Conservation (phyloP, 2,888 invertebrate species). For the Amphipoea oculea region DNA sequence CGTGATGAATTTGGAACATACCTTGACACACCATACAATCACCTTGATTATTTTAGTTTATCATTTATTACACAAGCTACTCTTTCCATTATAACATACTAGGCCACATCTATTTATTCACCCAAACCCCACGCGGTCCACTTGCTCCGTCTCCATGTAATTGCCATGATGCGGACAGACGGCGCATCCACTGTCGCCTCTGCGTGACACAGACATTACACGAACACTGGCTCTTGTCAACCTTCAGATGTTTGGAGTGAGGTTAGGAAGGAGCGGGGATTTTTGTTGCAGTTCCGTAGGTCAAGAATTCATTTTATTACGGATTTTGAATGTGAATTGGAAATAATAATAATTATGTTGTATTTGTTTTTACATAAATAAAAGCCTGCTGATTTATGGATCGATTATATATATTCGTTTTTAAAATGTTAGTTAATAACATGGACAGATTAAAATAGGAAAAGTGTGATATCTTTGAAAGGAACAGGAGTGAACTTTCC, state of each 20-base stretch:
- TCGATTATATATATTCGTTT: background rate
- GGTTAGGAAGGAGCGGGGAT: background rate
- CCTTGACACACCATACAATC: too few relatives aligned
- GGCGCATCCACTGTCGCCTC: conserved; percentile 39
- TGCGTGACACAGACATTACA: conserved; percentile 66
- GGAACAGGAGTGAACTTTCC: background rate
- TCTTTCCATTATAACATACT: too few relatives aligned
- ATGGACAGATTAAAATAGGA: background rate
- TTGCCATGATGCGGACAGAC: conserved; percentile 34
- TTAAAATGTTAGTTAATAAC: background rate
- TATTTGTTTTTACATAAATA: background rate
- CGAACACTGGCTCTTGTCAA: conserved; percentile 57
- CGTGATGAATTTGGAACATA: too few relatives aligned
- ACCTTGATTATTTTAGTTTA: too few relatives aligned
- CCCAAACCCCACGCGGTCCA: conserved; percentile 10
- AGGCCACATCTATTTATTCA: conserved; percentile 15
- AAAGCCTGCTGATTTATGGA: background rate
- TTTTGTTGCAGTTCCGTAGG: conserved; percentile 46
- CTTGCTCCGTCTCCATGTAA: conserved; percentile 1
- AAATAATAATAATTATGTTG: too few relatives aligned
- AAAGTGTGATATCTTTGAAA: background rate
- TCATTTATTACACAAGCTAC: too few relatives aligned
- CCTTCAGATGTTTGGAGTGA: conserved; percentile 37
- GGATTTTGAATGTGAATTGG: background rate
- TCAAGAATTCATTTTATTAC: background rate